Evolutionary conservation across 37 sponge, comb jelly and placozoan species (phyloP), one percentile per base, ranked within the genome.

Genomic region (Beroe forskalii): DNA sequence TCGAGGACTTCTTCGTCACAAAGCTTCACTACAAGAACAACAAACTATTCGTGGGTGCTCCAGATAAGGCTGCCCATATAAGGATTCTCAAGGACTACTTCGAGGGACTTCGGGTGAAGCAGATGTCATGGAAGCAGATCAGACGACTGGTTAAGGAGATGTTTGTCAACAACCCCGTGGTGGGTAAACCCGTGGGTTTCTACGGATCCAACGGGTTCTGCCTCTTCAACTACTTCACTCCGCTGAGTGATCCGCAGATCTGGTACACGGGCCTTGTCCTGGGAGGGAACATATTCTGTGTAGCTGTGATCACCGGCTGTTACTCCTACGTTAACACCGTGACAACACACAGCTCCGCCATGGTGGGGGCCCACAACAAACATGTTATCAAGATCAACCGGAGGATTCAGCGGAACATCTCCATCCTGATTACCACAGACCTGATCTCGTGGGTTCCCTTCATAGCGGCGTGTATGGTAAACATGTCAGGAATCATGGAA

Each of bases 121-220:
- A 8, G 4, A 64, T 64, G 66, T 64, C 66, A 23, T 64, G 66
- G 66, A n/a, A 8, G 4, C 25, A 64, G 6, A 64, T 64, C 66
- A 8, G 66, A 27, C 25, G 31, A 22, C 66, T 64, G 31, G 66
- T 64, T 23, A 64, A 22, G 31, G 66, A 27, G 4, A 30, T 64
- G 30, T 64, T 64, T 64, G 66, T 23, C 4, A 64, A 64, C 66
- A 64, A 8, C 25, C 20, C 4, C 4, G 66, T 64, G 4, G 66
- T 64, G 4, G 66, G 66, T 22, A 64, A 27, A 30, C 30, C 30
- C 66, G 31, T 72, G 14, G 40, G 76, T 12, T 72, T 72, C 40
- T 72, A 72, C 76, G 76, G 76, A 72, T 32, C 14, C 23, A 72
- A 38, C 27, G 76, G 76, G 6, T 38, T 72, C 76, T 72, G 76